Conservation (phyloP, 2,888 invertebrate species). For the Tuta absoluta region DNA sequence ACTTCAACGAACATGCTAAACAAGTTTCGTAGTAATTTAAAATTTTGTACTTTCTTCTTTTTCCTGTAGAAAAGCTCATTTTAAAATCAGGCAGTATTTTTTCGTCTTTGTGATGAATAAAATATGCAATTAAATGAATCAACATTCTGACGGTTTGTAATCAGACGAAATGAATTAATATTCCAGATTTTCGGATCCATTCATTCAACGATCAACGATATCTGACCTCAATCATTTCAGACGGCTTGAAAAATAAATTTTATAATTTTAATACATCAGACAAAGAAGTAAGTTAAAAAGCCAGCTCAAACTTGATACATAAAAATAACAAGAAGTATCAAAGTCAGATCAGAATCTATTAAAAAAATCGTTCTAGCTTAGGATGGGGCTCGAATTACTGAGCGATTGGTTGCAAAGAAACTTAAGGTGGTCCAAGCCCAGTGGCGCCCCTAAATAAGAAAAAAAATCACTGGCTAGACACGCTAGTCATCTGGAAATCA, state of each 20-base stretch:
- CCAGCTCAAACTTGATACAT: no score
- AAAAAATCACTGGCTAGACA: no score
- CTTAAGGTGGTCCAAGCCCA: no score
- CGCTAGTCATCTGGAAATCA: no score
- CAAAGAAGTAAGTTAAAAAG: no score
- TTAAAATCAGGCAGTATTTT: background rate
- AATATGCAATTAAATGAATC: constrained; percentile 17
- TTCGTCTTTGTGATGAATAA: background rate
- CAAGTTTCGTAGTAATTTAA: constrained; percentile 73
- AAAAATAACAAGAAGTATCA: no score
- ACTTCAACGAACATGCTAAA: constrained; percentile 52
- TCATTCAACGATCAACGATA: constrained; percentile 25
- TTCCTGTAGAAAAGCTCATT: constrained; percentile 16
- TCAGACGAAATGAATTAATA: constrained; percentile 24
- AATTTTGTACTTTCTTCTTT: constrained; percentile 56
- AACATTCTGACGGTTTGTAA: background rate
- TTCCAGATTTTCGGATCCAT: constrained; percentile 24
- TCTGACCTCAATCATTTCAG: constrained; percentile 8
- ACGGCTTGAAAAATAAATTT: background rate
- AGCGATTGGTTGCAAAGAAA: no score
- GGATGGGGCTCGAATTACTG: no score
- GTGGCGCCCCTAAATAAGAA: no score
- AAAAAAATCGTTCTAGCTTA: no score
- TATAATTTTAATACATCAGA: background rate
- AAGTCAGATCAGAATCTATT: no score